Base-by-base conservation (phyloP, 2,113 vertebrate genomes). In the Addax nasomaculatus region DNA sequence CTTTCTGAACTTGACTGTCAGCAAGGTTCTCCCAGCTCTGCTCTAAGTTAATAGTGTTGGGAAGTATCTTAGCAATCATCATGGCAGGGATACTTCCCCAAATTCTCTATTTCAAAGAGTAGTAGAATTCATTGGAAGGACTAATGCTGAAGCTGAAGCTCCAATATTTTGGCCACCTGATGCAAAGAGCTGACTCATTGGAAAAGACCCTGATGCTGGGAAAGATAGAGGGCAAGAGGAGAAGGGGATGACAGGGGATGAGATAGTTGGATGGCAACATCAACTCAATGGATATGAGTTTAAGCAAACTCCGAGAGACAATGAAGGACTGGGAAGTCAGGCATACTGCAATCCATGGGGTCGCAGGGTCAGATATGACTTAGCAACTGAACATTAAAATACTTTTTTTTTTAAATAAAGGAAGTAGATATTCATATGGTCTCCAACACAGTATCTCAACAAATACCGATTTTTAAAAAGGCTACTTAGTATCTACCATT, bases 391-490 rank as follows among this genome's bases (percentile, higher is more conserved):
- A 70, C 67, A 78, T 45, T 73, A 85, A 92, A 92, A 92, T n/a
- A 80, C 2, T 25, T 70, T 70, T 21, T 79, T 96, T 91, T 45
- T 0, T 2, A 76, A 36, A 70, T 21, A 57, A 90, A 70, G 33
- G 4, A 21, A 11, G n/a, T 53, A 11, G 33, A 76, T 30, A 13
- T 10, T 57, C 62, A 58, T 13, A 80, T 9, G 6, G 14, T 79
- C 73, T 60, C 25, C 11, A 73, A 49, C 21, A 79, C 13, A 58
- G 2, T 25, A 39, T 60, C 95, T 90, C 55, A 57, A 30, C 49
- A 93, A 93, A 87, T 57, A 95, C 16, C 17, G 30, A 47, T 30
- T 92, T 96, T 96, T 90, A 81, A 25, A 78, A 83, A 84, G 49
- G 9, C 39, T 70, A 39, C 10, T 70, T 78, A 70, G 16, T 51